Percentiles rank a stretch among this genome's conserved stretches.
These are phyloP conservation scores for Scophthalmus maximus DNA, from an alignment of 2,113 vertebrate genomes.

Conservation along the genomic window DNA sequence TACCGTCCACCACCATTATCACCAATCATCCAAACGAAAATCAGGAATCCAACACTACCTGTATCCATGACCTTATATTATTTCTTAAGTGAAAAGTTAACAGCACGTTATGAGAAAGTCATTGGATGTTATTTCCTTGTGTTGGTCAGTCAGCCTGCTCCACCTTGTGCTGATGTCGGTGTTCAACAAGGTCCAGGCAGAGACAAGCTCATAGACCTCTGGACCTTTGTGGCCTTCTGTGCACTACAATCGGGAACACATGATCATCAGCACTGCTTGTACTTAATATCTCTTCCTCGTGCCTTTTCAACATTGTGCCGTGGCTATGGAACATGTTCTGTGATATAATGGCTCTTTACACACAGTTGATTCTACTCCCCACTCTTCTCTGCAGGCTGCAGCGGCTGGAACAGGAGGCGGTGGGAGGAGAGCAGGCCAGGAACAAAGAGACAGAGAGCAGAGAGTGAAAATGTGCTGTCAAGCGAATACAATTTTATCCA, in stretches of 20 bases:
- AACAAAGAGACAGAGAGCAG: constrained; percentile 86
- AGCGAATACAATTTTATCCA: constrained; percentile 89
- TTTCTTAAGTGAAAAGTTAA: background rate
- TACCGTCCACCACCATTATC: too few relatives aligned
- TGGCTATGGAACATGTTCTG: too few relatives aligned
- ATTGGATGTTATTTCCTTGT: constrained; percentile 1
- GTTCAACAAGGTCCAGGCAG: too few relatives aligned
- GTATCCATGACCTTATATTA: too few relatives aligned
- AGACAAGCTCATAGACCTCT: constrained; percentile 36
- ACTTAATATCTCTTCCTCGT: too few relatives aligned
- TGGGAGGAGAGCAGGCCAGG: constrained; percentile 88
- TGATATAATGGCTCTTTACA: too few relatives aligned
- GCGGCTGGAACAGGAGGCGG: constrained; percentile 88
- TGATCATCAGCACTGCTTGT: too few relatives aligned
- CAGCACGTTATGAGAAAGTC: background rate
- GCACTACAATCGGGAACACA: too few relatives aligned
- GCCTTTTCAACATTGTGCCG: background rate
- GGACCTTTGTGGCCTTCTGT: constrained; percentile 71
- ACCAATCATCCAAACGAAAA: background rate
- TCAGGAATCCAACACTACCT: too few relatives aligned
- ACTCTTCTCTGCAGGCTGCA: constrained; percentile 82
- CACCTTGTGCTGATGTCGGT: background rate
- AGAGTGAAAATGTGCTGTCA: constrained; percentile 85
- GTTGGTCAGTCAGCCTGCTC: constrained; percentile 34
- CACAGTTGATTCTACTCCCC: too few relatives aligned